Percentiles rank a stretch among this genome's conserved stretches.
Conservation (phyloP, 2,797 vertebrate species). For the Amblyraja radiata region DNA sequence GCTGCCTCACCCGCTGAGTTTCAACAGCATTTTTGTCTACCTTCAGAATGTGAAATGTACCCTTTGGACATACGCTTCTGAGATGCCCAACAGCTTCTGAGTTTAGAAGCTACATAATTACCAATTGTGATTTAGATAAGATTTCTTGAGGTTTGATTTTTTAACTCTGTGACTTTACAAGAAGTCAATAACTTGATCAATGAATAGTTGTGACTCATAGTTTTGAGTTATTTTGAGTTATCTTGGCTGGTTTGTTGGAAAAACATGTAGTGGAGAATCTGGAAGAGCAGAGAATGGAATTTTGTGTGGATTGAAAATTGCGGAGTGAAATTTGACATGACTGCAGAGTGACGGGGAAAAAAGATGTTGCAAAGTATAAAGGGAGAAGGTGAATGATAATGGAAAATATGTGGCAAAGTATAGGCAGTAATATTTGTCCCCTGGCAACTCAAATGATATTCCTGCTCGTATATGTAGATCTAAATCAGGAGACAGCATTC, state of each 20-base stretch:
- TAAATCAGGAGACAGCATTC: constrained; percentile 23
- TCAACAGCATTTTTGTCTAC: too few relatives aligned
- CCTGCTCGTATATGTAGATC: background rate
- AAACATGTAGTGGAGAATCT: too few relatives aligned
- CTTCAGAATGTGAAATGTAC: too few relatives aligned
- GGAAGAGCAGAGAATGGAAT: too few relatives aligned
- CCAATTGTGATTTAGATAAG: too few relatives aligned
- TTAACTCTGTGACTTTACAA: background rate
- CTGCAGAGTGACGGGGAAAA: background rate
- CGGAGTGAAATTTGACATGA: background rate
- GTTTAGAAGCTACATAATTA: too few relatives aligned
- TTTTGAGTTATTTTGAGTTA: background rate
- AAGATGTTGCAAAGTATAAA: background rate
- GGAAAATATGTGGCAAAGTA: background rate
- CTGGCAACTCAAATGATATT: background rate
- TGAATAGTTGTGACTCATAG: background rate
- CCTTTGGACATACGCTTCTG: too few relatives aligned
- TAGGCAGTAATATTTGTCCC: background rate
- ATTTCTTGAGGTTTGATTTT: too few relatives aligned
- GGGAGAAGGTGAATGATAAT: background rate
- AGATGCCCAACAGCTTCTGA: too few relatives aligned
- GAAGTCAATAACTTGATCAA: background rate
- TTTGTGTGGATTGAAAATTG: background rate
- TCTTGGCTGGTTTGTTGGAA: background rate
- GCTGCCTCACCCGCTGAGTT: too few relatives aligned